Evolutionary conservation across 1,140 invertebrate genomes (phyloP).

Genomic region (Campoletis sonorensis): DNA sequence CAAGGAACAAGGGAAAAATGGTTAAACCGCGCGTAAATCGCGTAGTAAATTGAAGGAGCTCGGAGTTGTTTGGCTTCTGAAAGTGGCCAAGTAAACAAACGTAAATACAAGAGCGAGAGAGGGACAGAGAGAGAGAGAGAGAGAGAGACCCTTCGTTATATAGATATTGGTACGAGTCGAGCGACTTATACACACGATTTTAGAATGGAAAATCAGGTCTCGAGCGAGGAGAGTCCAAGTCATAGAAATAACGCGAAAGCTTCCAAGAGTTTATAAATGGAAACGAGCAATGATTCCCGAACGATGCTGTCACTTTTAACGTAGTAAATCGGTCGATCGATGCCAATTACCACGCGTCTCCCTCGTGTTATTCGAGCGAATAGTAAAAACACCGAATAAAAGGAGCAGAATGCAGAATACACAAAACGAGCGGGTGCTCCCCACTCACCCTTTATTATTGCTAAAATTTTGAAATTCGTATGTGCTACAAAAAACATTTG

Average conservation of each 20-base stretch:
- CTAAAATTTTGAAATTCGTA: no score
- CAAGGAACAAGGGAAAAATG: slow-evolving; percentile 29
- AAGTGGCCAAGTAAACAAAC: slow-evolving; percentile 43
- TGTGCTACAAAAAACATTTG: no score
- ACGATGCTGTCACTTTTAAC: slow-evolving; percentile 40
- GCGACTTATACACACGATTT: slow-evolving; percentile 40
- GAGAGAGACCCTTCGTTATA: no score
- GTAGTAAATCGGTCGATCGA: slow-evolving; percentile 22
- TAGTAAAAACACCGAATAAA: not conserved
- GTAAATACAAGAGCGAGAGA: no score
- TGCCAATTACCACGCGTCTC: not conserved
- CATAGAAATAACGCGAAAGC: not conserved
- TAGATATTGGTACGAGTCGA: not conserved
- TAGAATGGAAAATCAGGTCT: slow-evolving; percentile 48
- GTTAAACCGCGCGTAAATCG: slow-evolving; percentile 18
- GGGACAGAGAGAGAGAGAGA: no score
- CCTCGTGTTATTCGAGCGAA: not conserved
- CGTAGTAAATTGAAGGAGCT: slow-evolving; percentile 13
- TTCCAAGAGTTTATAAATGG: slow-evolving; percentile 37
- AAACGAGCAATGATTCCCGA: slow-evolving; percentile 3
- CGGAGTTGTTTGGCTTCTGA: slow-evolving; percentile 52
- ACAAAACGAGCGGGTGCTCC: no score
- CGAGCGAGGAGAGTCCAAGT: slow-evolving; percentile 14
- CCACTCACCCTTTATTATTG: no score
- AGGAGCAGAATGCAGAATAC: not conserved